Conservation (phyloP, 2,797 vertebrate genomes). For the Gallinago nigripennis region DNA sequence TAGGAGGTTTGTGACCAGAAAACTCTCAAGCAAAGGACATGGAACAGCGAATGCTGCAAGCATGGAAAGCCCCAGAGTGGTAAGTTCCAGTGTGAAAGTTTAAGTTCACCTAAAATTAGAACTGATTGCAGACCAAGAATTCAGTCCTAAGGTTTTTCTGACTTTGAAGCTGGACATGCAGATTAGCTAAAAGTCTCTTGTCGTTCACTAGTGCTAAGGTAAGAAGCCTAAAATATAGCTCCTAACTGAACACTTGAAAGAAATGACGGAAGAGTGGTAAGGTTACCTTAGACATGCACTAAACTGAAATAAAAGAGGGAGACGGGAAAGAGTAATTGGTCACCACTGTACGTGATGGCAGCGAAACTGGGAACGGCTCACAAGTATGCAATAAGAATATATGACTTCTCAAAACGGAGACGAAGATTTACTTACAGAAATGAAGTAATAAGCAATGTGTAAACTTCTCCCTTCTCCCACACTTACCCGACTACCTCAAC, state of each 20-base stretch:
- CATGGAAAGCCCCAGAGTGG: background rate
- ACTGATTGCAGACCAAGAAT: background rate
- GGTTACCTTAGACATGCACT: background rate
- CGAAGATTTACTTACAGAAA: background rate
- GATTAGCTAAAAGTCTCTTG: background rate
- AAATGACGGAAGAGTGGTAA: background rate
- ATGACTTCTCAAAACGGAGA: background rate
- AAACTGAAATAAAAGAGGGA: background rate
- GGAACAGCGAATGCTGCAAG: background rate
- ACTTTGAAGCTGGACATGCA: background rate
- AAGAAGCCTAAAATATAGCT: background rate
- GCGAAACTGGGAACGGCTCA: background rate
- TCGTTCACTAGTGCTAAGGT: background rate
- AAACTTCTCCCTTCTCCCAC: constrained; percentile 36
- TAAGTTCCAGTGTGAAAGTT: background rate
- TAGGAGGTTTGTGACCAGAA: background rate
- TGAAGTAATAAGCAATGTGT: background rate
- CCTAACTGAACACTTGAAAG: background rate
- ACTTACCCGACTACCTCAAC: constrained; percentile 90
- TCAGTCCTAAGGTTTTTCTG: background rate
- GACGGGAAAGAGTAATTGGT: background rate
- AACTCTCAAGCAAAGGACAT: background rate
- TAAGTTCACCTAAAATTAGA: background rate
- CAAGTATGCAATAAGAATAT: background rate
- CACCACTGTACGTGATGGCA: background rate